Evolutionary conservation across 2,113 vertebrate genomes (phyloP), one percentile per base, ranked within the genome.

Genomic region (Nannobrachium achirus): DNA sequence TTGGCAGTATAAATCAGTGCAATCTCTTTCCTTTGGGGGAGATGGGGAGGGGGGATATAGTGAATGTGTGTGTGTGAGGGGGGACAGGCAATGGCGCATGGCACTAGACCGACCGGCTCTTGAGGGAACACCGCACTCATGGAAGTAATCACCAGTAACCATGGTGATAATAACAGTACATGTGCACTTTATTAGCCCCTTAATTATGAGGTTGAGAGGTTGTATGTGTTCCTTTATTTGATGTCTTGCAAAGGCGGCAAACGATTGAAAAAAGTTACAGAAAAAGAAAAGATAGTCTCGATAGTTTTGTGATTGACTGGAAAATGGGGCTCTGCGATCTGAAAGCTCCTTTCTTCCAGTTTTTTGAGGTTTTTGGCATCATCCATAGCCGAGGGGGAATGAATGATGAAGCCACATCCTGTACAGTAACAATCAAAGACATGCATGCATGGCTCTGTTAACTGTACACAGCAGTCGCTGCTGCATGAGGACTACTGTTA

Each of bases 351-450:
- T 56, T 69, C 60, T 56, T 66, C 25, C 25, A 33, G 25, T 66
- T 64, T 56, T 56, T 41, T 69, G 42, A 72, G 45, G 56, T 65
- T 49, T 20, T 33, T 81, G 80, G 59, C 50, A 10, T 66, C 61
- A 46, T 58, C 65, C 9, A 13, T 46, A 15, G 56, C 63, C 65
- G 69, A 61, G 45, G 40, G 58, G 56, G 56, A n/a, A n/a, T n/a
- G 56, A 50, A 56, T 63, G 76, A 59, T 64, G 62, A 66, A 77
- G 25, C 77, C 67, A 75, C 66, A 80, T 85, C 77, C 75, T 74
- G 66, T 46, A 18, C 49, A 75, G 67, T 77, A 33, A 33, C 25
- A 33, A 33, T 33, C 25, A 33, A 33, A 33, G 25, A 33, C 25
- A 33, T 33, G 25, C 15, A 14, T 73, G 55, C 55, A 56, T n/a